A percentile compares a stretch with the other conserved stretches of the same genome.
phyloP scores from a whole-genome alignment of 2,113 vertebrate species.

The Chrysochloris asiatica region DNA sequence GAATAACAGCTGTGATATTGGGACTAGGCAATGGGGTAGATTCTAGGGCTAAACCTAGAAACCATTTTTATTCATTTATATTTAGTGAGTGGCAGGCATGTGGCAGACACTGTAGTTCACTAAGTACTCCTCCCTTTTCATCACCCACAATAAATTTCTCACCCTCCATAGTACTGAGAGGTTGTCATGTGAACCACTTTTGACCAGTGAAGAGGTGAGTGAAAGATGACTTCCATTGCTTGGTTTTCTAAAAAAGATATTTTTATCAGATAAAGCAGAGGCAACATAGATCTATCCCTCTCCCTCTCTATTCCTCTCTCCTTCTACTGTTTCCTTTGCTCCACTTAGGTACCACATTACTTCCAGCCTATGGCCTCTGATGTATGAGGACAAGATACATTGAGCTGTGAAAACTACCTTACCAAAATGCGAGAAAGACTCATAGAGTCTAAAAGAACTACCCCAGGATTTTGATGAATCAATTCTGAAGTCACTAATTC shows the following conservation, averaged over 20 bases:
- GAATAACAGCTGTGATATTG: not conserved
- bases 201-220: not conserved
- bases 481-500: not conserved
- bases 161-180: not conserved
- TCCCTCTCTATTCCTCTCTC: not conserved
- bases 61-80: not conserved
- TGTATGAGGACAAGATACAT: not conserved
- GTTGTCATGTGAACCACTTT: not conserved
- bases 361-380: not conserved
- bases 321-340: not conserved
- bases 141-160: not conserved
- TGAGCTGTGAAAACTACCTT: not conserved
- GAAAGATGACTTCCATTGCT: not conserved
- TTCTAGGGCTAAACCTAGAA: not conserved
- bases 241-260: not conserved
- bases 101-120: not conserved
- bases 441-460: not conserved
- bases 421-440: not conserved
- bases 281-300: too few species aligned
- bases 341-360: not conserved
- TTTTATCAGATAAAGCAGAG: not conserved
- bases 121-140: not conserved
- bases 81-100: not conserved
- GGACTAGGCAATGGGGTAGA: not conserved
- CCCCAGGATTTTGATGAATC: not conserved